A percentile compares a stretch with the other conserved stretches of the same genome.
Conservation (phyloP, 2,113 vertebrate species). For the Pygathrix nemaeus region DNA sequence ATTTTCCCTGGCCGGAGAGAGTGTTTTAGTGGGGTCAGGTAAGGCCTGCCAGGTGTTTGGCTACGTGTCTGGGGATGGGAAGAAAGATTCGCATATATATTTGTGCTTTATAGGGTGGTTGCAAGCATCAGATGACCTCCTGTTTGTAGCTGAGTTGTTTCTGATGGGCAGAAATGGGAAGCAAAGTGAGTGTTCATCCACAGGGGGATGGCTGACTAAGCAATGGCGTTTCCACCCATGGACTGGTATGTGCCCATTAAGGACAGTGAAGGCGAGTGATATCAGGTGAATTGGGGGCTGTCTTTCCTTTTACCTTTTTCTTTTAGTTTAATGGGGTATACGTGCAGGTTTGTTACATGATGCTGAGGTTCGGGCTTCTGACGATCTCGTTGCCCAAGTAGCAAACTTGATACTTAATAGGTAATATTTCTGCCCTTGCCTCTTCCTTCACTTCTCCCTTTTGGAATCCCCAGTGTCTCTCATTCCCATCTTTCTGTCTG, state of each 20-base stretch:
- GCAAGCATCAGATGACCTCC: background rate
- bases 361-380: no score
- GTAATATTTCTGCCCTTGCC: no score
- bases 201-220: background rate
- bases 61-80: background rate
- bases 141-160: background rate
- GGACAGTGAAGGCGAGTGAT: no score
- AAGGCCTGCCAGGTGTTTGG: background rate
- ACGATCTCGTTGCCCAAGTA: no score
- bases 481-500: no score
- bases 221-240: background rate
- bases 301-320: no score
- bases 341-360: no score
- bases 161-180: background rate
- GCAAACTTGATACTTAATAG: no score
- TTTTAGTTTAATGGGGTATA: no score
- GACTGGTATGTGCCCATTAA: no score
- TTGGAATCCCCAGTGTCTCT: no score
- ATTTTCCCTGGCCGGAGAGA: background rate
- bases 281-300: background rate
- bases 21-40: background rate
- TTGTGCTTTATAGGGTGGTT: background rate
- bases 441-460: no score
- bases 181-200: background rate
- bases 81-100: background rate